phyloP scores from a whole-genome alignment of 2,113 vertebrate species.

The Chelonoidis abingdonii region DNA sequence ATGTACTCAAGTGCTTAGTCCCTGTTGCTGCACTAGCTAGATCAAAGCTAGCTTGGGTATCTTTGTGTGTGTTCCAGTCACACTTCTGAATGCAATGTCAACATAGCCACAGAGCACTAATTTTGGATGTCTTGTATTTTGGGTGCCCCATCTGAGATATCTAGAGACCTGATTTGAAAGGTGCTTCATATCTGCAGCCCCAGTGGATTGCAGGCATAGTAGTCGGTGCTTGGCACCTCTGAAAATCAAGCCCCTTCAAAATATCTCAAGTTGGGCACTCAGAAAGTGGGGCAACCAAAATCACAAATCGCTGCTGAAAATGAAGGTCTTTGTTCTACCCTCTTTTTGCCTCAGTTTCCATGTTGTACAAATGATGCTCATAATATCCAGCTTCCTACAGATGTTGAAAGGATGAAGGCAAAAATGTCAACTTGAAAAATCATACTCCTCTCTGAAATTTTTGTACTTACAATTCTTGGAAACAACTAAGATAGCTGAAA shows the following conservation, averaged over 20 bases:
- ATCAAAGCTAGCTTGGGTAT: neutral
- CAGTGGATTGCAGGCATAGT: neutral
- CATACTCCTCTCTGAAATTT: slow-evolving; percentile 12
- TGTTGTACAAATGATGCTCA: neutral
- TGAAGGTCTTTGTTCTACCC: neutral
- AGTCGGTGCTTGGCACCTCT: neutral
- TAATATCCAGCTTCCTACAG: neutral
- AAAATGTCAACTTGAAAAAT: neutral
- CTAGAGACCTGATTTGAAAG: neutral
- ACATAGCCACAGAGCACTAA: neutral
- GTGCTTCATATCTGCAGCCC: neutral
- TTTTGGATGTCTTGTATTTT: neutral
- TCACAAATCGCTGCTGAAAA: neutral
- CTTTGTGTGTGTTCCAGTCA: neutral
- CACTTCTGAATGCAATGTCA: neutral
- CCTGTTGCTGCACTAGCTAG: neutral
- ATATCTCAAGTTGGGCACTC: neutral
- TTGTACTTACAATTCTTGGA: slow-evolving; percentile 18
- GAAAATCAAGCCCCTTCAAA: neutral
- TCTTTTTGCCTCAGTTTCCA: slow-evolving; percentile 15
- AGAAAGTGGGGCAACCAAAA: neutral
- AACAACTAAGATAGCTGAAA: slow-evolving; percentile 29
- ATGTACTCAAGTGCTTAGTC: neutral
- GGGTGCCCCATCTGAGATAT: neutral
- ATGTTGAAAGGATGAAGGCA: neutral